phyloP scores from a whole-genome alignment of 2,797 vertebrate species.

The Heliangelus exortis region DNA sequence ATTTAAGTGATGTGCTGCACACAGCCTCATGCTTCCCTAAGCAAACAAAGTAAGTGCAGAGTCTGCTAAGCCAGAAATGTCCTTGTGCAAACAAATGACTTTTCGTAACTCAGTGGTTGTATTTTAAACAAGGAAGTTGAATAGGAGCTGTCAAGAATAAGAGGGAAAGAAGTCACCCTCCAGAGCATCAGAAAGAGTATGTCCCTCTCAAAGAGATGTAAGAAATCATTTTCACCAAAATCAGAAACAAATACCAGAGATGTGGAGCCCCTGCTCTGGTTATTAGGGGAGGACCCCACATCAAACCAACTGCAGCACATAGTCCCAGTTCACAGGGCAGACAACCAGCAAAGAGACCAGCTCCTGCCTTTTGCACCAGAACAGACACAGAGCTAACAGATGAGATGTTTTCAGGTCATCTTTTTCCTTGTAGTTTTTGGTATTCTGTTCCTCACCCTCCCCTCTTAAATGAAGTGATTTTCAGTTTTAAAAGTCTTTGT shows the following conservation, averaged over 20 bases:
- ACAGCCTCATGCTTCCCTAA: neutral
- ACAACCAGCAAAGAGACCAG: neutral
- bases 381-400: neutral
- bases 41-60: neutral
- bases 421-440: neutral
- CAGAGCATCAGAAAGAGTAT: neutral
- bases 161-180: neutral
- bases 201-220: neutral
- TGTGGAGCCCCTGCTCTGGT: neutral
- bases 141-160: neutral
- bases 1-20: neutral
- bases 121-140: neutral
- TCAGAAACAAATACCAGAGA: neutral
- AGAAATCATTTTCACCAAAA: neutral
- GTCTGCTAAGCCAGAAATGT: neutral
- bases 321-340: neutral
- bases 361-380: neutral
- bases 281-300: neutral
- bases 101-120: neutral
- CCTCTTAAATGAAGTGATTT: neutral
- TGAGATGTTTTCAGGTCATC: neutral
- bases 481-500: neutral
- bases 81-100: neutral
- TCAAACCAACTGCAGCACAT: rapidly evolving
- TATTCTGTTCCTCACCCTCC: neutral